A percentile compares a stretch with the other conserved stretches of the same genome.
phyloP scores from a whole-genome alignment of 2,888 invertebrate species.

The Nebria salina region DNA sequence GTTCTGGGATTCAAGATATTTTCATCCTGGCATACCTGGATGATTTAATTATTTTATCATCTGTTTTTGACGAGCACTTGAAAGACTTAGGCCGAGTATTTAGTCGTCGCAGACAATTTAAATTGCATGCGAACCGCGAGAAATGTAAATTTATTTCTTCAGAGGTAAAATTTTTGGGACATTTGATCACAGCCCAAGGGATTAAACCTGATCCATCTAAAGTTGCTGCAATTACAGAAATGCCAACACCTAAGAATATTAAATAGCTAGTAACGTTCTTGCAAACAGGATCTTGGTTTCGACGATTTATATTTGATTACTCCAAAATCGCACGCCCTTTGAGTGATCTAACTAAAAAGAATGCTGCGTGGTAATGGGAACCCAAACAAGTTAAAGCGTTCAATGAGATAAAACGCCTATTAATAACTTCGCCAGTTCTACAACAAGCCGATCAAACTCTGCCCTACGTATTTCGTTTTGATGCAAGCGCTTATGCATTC shows the following conservation, averaged over 20 bases:
- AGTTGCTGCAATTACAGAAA: constrained; percentile 24
- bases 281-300: constrained; percentile 24
- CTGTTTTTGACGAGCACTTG: constrained; percentile 24
- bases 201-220: constrained; percentile 22
- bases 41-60: constrained; percentile 26
- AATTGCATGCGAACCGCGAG: background rate
- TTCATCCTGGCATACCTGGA: constrained; percentile 17
- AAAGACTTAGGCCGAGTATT: constrained; percentile 17
- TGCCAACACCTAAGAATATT: constrained; percentile 28
- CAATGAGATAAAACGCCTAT: constrained; percentile 22
- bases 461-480: constrained; percentile 50
- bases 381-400: constrained; percentile 13
- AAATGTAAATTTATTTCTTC: constrained; percentile 17
- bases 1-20: background rate
- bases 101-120: background rate
- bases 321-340: constrained; percentile 4
- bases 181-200: constrained; percentile 33
- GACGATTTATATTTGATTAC: constrained; percentile 18
- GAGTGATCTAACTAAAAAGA: constrained; percentile 23
- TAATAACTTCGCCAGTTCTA: constrained; percentile 46
- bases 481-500: constrained; percentile 25
- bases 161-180: constrained; percentile 30
- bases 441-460: constrained; percentile 48
- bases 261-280: constrained; percentile 22
- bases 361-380: constrained; percentile 18